A percentile compares a stretch with the other conserved stretches of the same genome.
phyloP scores from a whole-genome alignment of 2,797 vertebrate species.

The Phrynocephalus forsythii region DNA sequence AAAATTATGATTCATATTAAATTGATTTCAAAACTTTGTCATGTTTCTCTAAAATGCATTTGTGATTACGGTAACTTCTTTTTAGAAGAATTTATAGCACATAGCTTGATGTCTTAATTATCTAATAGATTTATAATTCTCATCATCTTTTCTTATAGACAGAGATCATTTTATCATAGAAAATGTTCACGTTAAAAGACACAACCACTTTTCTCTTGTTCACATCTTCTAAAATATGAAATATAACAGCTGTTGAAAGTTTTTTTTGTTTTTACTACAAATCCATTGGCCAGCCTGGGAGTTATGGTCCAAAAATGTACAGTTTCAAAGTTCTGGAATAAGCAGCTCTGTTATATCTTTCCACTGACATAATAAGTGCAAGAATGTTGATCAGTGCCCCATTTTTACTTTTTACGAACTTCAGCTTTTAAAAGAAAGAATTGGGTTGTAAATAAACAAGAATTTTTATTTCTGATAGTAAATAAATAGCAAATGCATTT shows the following conservation, averaged over 20 bases:
- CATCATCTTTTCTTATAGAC: conserved; percentile 79
- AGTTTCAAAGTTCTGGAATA: not conserved
- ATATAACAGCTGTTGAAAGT: not conserved
- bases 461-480: conserved; percentile 53
- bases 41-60: conserved; percentile 67
- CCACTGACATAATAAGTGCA: conserved; percentile 26
- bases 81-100: conserved; percentile 71
- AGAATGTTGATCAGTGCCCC: conserved; percentile 16
- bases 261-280: not conserved
- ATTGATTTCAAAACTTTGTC: conserved; percentile 61
- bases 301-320: too few species aligned
- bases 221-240: conserved; percentile 57
- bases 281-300: too few species aligned
- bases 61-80: conserved; percentile 68
- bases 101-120: conserved; percentile 74
- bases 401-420: conserved; percentile 47
- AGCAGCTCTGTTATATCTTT: conserved; percentile 46
- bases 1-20: conserved; percentile 40
- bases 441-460: conserved; percentile 50
- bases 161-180: conserved; percentile 71
- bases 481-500: conserved; percentile 40
- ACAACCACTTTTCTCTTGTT: conserved; percentile 69
- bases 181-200: conserved; percentile 75
- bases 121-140: conserved; percentile 74
- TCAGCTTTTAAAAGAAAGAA: conserved; percentile 26